phyloP scores from a whole-genome alignment of 2,113 vertebrate genomes.

The human (Homo sapiens) region DNA sequence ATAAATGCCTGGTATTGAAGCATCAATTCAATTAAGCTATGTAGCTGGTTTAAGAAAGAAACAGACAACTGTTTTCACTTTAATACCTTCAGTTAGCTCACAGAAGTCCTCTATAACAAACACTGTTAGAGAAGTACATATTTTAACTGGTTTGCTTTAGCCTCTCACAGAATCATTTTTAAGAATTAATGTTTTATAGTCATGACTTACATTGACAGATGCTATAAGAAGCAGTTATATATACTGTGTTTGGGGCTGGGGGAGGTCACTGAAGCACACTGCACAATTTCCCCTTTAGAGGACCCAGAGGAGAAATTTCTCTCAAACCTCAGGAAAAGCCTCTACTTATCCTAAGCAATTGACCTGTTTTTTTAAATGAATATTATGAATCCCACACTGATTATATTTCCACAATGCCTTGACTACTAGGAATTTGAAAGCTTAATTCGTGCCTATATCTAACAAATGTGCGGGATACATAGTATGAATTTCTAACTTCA shows the following conservation, averaged over 20 bases:
- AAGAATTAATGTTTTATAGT: constrained; percentile 29
- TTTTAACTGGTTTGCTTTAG: not conserved
- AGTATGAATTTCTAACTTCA: constrained; percentile 3
- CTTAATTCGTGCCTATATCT: not conserved
- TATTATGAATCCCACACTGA: constrained; percentile 7
- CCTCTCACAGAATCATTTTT: not conserved
- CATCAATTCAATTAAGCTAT: not conserved
- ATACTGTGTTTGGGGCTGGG: not conserved
- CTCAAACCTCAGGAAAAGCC: not conserved
- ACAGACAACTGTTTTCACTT: not conserved
- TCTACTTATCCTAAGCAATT: not conserved
- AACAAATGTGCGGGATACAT: not conserved
- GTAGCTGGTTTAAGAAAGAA: constrained; percentile 31
- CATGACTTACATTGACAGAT: not conserved
- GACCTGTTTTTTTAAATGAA: constrained; percentile 25
- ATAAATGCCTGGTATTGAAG: constrained; percentile 2
- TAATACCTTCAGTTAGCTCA: not conserved
- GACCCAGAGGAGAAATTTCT: not conserved
- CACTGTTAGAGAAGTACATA: not conserved
- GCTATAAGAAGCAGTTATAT: not conserved
- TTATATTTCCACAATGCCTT: not conserved
- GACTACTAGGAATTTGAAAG: constrained; percentile 32
- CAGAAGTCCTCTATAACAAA: constrained; percentile 27
- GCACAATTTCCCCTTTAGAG: not conserved
- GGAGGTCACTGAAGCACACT: not conserved